phyloP scores from a whole-genome alignment of 2,888 invertebrate genomes.

The Stenchaetothrips biformis region DNA sequence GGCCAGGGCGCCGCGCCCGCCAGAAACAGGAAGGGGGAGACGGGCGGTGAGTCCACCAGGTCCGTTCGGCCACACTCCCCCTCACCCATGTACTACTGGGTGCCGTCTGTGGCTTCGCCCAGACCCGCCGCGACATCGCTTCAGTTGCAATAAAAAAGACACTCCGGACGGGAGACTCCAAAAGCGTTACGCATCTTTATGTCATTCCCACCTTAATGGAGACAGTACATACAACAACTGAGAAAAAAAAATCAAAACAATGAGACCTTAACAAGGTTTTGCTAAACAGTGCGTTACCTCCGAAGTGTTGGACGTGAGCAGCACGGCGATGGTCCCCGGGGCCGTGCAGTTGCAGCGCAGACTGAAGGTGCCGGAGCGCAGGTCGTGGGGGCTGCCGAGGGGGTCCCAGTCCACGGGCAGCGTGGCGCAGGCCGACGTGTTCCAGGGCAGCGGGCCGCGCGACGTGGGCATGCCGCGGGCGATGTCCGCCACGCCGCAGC shows the following conservation, averaged over 20 bases:
- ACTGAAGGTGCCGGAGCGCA: constrained; percentile 7
- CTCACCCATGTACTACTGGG: constrained; percentile 4
- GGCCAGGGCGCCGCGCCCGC: not conserved
- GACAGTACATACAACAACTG: too few species aligned
- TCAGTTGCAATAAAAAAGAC: not conserved
- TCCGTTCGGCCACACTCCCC: not conserved
- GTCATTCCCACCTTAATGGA: too few species aligned
- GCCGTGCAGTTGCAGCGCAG: constrained; percentile 11
- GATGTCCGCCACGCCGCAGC: constrained; percentile 11
- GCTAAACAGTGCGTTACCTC: not conserved
- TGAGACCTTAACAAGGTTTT: too few species aligned
- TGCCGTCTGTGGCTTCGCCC: not conserved
- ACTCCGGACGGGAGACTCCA: too few species aligned
- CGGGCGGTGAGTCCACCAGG: not conserved
- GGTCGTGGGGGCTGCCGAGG: not conserved
- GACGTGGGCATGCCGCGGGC: not conserved
- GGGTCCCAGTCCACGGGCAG: constrained; percentile 3
- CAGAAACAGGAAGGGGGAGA: not conserved
- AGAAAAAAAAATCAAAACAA: too few species aligned
- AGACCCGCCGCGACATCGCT: not conserved
- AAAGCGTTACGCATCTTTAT: too few species aligned
- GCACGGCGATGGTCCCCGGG: constrained; percentile 14
- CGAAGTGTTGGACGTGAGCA: not conserved
- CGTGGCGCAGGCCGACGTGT: constrained; percentile 14
- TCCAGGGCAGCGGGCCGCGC: constrained; percentile 14